Evolutionary conservation across 2,888 invertebrate genomes (phyloP).

Genomic region (Teleiodes luculella): DNA sequence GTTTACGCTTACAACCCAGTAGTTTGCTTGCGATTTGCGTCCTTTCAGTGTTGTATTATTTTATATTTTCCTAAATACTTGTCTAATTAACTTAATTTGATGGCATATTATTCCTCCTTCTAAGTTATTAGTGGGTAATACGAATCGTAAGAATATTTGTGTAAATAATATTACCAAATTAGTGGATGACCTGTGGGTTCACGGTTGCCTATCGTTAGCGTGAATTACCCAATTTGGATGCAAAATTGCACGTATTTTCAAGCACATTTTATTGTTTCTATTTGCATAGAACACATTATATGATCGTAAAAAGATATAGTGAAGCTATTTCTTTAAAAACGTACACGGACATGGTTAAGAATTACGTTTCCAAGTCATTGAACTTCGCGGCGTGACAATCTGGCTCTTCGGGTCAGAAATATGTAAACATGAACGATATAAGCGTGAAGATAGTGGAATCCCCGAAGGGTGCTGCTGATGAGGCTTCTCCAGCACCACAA

Average conservation of each 20-base stretch:
- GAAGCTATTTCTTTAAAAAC: background rate
- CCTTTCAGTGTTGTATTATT: slow-evolving; percentile 35
- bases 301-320: background rate
- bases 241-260: slow-evolving; percentile 54
- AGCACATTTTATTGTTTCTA: slow-evolving; percentile 32
- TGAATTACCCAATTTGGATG: slow-evolving; percentile 57
- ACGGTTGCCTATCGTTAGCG: slow-evolving; percentile 63
- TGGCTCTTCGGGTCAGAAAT: slow-evolving; percentile 66
- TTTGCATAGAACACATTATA: background rate
- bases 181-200: slow-evolving; percentile 61
- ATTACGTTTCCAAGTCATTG: slow-evolving; percentile 61
- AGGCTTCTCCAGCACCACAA: slow-evolving; percentile 43
- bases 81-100: slow-evolving; percentile 24
- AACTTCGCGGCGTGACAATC: slow-evolving; percentile 64
- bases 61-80: slow-evolving; percentile 11
- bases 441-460: slow-evolving; percentile 69
- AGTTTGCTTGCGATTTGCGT: slow-evolving; percentile 69
- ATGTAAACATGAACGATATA: slow-evolving; percentile 78
- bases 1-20: slow-evolving; percentile 32
- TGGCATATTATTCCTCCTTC: slow-evolving; percentile 21
- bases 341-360: slow-evolving; percentile 41
- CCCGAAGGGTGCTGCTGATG: slow-evolving; percentile 55
- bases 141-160: slow-evolving; percentile 21
- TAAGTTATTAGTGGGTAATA: slow-evolving; percentile 29
- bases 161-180: slow-evolving; percentile 36